Conservation (phyloP, 2,797 vertebrate species). For the Sitta carolinensis region DNA sequence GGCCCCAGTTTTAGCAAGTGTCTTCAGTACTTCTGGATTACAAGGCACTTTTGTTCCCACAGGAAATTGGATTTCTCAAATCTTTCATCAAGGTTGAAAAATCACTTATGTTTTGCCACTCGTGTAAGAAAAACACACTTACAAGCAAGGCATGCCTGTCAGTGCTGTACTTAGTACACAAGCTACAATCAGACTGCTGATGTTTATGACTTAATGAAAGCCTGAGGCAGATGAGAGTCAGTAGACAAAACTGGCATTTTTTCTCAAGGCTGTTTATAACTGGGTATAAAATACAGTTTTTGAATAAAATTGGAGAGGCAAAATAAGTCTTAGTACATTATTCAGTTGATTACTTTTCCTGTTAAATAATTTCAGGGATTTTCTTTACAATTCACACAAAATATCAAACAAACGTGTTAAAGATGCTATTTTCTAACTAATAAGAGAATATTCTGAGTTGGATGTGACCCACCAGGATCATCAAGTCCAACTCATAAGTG, state of each 20-base stretch:
- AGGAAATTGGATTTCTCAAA: slow-evolving; percentile 18
- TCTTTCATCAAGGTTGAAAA: slow-evolving; percentile 30
- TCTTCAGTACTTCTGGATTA: slow-evolving; percentile 21
- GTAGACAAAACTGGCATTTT: neutral
- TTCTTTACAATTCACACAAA: neutral
- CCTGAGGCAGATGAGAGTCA: neutral
- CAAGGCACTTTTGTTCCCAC: neutral
- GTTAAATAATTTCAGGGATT: neutral
- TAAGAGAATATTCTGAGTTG: neutral
- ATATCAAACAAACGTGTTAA: neutral
- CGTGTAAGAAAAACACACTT: neutral
- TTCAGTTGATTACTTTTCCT: neutral
- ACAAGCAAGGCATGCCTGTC: neutral
- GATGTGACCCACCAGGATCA: neutral
- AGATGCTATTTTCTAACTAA: neutral
- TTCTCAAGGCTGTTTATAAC: neutral
- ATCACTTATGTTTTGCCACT: neutral
- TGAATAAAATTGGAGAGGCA: neutral
- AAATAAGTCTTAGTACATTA: neutral
- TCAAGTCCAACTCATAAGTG: neutral
- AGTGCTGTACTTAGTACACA: neutral
- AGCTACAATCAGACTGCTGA: neutral
- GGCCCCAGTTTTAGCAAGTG: slow-evolving; percentile 1
- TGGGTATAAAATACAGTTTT: neutral
- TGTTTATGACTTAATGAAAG: neutral